Conservation (phyloP, 2,113 vertebrate genomes). For the Azemiops feae region DNA sequence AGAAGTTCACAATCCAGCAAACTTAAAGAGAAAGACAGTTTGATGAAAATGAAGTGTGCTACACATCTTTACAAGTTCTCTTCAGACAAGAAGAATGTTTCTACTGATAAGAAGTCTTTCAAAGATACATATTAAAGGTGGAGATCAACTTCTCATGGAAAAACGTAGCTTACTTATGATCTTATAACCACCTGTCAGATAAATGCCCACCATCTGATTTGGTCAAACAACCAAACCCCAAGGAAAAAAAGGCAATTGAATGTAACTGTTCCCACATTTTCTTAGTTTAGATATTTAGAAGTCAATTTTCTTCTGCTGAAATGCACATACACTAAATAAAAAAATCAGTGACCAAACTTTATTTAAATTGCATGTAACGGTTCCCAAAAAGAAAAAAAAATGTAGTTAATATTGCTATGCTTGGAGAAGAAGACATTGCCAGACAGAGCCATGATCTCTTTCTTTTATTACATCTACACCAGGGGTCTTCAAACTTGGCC, state of each 20-base stretch:
- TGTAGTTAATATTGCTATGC: background rate
- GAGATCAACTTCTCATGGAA: background rate
- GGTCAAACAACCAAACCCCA: background rate
- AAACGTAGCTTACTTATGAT: background rate
- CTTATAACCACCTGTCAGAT: background rate
- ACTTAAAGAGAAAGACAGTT: background rate
- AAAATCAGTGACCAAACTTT: background rate
- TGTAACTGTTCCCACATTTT: background rate
- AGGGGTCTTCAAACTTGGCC: too few species aligned
- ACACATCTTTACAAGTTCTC: background rate
- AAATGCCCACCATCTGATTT: background rate
- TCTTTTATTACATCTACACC: too few species aligned
- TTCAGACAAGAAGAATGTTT: background rate
- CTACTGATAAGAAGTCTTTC: background rate
- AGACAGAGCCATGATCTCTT: too few species aligned
- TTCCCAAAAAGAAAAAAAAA: background rate
- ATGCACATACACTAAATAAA: background rate
- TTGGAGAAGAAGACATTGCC: background rate
- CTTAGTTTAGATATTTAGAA: background rate
- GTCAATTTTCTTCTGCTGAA: background rate
- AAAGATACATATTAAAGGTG: background rate
- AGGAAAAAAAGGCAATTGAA: background rate
- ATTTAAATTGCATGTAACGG: background rate
- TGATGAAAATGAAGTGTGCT: constrained; percentile 11
- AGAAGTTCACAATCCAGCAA: constrained; percentile 31